Conservation (phyloP, 2,797 vertebrate species). For the Hyperoplus lanceolatus region DNA sequence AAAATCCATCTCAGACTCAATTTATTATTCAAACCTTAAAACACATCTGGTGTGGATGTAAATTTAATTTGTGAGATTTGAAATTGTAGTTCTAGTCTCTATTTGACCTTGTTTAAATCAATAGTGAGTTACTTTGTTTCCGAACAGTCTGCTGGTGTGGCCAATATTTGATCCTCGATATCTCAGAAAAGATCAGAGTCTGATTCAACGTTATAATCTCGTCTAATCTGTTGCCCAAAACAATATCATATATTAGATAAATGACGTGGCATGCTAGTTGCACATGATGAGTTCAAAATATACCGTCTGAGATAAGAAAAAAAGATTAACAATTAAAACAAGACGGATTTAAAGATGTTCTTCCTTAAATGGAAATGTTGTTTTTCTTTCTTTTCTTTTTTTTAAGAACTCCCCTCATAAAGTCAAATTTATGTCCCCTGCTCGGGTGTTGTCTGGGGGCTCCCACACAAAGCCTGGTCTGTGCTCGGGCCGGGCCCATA, state of each 20-base stretch:
- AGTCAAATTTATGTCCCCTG: constrained; percentile 72
- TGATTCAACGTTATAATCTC: not conserved
- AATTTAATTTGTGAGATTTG: not conserved
- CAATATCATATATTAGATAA: not conserved
- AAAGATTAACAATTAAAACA: not conserved
- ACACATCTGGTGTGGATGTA: not conserved
- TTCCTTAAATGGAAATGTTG: constrained; percentile 42
- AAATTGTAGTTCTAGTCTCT: not conserved
- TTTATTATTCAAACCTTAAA: not conserved
- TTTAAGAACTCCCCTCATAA: constrained; percentile 68
- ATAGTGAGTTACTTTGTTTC: not conserved
- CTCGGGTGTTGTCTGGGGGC: constrained; percentile 63
- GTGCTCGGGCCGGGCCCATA: constrained; percentile 69
- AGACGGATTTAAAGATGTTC: not conserved
- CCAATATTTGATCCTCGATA: not conserved
- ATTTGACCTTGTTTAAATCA: not conserved
- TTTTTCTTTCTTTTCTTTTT: constrained; percentile 14
- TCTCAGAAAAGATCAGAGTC: not conserved
- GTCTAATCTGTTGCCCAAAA: not conserved
- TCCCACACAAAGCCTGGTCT: constrained; percentile 75
- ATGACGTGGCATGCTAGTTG: not conserved
- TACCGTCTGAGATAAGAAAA: not conserved
- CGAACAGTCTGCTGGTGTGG: not conserved
- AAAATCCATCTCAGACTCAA: not conserved
- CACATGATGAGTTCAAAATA: not conserved